Percentiles rank a stretch among this genome's conserved stretches.
These are phyloP conservation scores for Pterois miles DNA, from an alignment of 2,797 vertebrate genomes.

Conservation along the genomic window DNA sequence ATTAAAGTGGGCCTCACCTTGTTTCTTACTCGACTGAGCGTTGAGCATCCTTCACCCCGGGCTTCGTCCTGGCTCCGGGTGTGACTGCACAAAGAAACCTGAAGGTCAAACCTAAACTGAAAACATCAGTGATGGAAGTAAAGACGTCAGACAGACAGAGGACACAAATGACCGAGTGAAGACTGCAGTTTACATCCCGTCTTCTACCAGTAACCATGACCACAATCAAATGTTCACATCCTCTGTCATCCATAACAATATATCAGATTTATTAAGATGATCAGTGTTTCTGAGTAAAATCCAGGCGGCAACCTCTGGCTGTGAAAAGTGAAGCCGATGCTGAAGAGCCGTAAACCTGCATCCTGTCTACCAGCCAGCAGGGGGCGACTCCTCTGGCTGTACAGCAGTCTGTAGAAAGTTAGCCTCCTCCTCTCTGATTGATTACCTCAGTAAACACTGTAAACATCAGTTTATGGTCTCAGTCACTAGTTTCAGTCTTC, in stretches of 20 bases:
- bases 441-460: no score
- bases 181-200: not conserved
- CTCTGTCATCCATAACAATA: not conserved
- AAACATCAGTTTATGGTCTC: no score
- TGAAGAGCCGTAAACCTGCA: no score
- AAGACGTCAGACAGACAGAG: not conserved
- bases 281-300: not conserved
- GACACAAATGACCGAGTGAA: not conserved
- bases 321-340: not conserved
- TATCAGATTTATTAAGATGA: not conserved
- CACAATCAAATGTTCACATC: not conserved
- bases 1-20: constrained; percentile 15
- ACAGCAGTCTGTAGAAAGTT: no score
- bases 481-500: no score
- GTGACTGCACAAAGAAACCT: not conserved
- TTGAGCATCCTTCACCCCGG: constrained; percentile 28
- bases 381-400: no score
- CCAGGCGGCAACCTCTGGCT: not conserved
- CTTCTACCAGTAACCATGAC: not conserved
- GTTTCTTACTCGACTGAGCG: constrained; percentile 44
- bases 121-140: not conserved
- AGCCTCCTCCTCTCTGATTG: no score
- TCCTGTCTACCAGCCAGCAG: no score
- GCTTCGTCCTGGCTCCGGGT: not conserved
- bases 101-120: not conserved